These are phyloP conservation scores for Syngnathus acus DNA, from an alignment of 2,797 vertebrate species.

Conservation along the genomic window DNA sequence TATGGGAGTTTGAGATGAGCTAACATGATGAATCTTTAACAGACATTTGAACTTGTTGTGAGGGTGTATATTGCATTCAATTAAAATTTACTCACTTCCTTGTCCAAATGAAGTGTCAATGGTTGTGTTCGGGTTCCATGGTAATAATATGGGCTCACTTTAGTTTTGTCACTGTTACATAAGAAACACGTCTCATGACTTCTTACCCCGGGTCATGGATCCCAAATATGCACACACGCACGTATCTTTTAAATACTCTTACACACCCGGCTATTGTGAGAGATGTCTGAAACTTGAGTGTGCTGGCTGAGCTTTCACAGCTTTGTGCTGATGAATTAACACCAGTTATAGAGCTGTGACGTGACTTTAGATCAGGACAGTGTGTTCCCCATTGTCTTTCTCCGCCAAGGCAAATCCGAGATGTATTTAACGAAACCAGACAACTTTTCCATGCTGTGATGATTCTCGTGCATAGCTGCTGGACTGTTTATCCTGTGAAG, in stretches of 20 bases:
- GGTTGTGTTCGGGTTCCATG: background rate
- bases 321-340: conserved; percentile 45
- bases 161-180: background rate
- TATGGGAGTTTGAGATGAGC: no score
- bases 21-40: no score
- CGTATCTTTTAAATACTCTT: background rate
- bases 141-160: background rate
- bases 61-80: background rate
- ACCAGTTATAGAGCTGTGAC: conserved; percentile 29
- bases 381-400: conserved; percentile 18
- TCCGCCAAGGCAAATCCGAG: conserved; percentile 1
- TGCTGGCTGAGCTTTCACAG: conserved; percentile 22
- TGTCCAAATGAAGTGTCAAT: background rate
- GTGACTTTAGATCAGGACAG: conserved; percentile 22
- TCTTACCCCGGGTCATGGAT: background rate
- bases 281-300: conserved; percentile 39
- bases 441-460: background rate
- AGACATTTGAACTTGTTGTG: background rate
- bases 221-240: conserved; percentile 4
- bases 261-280: conserved; percentile 7
- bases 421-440: background rate
- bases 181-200: background rate
- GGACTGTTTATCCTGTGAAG: conserved; percentile 22
- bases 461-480: conserved; percentile 1
- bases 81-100: background rate